A percentile compares a stretch with the other conserved stretches of the same genome.
Conservation (phyloP, 2,797 vertebrate species). For the Acipenser oxyrinchus region DNA sequence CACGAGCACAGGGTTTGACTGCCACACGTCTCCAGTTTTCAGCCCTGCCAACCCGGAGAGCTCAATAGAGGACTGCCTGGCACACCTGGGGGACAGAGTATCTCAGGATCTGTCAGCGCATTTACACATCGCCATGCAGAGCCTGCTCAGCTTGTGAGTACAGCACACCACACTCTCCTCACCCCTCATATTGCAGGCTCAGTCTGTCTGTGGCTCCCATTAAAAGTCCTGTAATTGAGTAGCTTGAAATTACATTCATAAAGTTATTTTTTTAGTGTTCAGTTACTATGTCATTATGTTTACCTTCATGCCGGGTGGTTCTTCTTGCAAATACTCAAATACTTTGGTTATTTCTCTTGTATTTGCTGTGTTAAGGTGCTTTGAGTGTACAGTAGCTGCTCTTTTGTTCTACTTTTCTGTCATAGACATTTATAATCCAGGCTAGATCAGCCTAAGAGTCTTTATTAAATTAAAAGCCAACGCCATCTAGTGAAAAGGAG, state of each 20-base stretch:
- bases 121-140: conserved; percentile 59
- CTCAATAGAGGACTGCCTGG: conserved; percentile 81
- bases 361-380: background rate
- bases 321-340: background rate
- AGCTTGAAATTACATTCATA: too few relatives aligned
- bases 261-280: too few relatives aligned
- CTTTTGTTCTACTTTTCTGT: too few relatives aligned
- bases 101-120: conserved; percentile 60
- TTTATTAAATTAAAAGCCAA: too few relatives aligned
- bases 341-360: background rate
- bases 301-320: background rate
- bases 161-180: background rate
- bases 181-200: background rate
- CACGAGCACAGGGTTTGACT: conserved; percentile 74
- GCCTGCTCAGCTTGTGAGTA: conserved; percentile 77
- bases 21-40: conserved; percentile 78
- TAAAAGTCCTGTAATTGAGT: too few relatives aligned
- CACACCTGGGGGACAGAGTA: conserved; percentile 68
- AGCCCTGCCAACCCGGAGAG: conserved; percentile 76
- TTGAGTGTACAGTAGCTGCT: too few relatives aligned
- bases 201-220: background rate
- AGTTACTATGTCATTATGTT: background rate
- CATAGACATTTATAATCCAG: too few relatives aligned
- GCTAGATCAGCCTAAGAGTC: too few relatives aligned
- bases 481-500: too few relatives aligned